Conservation (phyloP, 2,113 vertebrate species). For the Phyllopteryx taeniolatus region DNA sequence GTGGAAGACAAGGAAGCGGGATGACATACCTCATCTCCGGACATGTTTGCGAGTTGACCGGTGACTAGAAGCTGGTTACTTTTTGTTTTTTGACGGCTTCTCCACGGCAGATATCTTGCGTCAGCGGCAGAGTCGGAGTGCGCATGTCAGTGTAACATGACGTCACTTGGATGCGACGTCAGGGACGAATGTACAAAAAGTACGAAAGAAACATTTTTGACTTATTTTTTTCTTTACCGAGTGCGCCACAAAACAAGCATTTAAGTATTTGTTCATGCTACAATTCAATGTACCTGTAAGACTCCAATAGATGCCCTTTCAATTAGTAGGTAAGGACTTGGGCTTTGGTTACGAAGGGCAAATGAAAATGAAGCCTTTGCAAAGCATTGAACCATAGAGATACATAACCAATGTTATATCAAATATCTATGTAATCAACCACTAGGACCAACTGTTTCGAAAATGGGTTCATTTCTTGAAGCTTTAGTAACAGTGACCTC, state of each 20-base stretch:
- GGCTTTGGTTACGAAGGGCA: no score
- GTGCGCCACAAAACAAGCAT: no score
- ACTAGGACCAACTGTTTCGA: no score
- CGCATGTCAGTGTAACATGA: constrained; percentile 47
- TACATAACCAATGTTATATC: no score
- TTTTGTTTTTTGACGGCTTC: constrained; percentile 10
- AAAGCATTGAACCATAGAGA: no score
- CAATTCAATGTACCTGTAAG: not conserved
- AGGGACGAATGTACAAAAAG: constrained; percentile 10
- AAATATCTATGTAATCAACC: no score
- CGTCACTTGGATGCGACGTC: constrained; percentile 37
- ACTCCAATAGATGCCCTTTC: no score
- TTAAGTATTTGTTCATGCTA: no score
- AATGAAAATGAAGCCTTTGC: no score
- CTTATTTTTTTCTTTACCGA: not conserved
- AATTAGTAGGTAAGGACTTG: no score
- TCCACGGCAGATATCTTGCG: constrained; percentile 64
- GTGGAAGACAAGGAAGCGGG: accelerated
- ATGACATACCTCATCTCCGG: constrained; percentile 74
- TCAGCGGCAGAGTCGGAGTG: constrained; percentile 50
- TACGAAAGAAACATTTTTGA: not conserved
- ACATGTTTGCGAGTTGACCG: constrained; percentile 60
- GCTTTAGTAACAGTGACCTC: no score
- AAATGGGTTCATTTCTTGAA: no score
- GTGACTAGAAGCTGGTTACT: constrained; percentile 12